A percentile compares a stretch with the other conserved stretches of the same genome.
Conservation (phyloP, 2,113 vertebrate species). For the Tragulus kanchil region DNA sequence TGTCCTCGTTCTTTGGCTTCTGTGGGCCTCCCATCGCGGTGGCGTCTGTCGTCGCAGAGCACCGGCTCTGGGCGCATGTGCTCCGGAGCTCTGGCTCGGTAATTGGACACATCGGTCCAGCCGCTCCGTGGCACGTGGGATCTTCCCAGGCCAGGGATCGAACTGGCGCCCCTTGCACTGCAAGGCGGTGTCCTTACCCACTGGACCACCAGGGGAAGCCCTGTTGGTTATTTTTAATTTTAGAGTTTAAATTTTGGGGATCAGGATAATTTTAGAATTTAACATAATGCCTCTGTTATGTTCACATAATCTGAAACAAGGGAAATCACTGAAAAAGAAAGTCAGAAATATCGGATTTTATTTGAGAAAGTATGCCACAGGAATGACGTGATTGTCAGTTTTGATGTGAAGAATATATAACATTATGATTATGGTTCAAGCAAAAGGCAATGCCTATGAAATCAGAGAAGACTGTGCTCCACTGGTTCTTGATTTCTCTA, state of each 20-base stretch:
- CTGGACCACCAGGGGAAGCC: too few species aligned
- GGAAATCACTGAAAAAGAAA: not conserved
- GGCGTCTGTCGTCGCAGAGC: too few species aligned
- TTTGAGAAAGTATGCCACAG: not conserved
- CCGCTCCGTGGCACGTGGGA: too few species aligned
- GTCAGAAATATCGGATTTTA: not conserved
- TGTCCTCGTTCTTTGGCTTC: too few species aligned
- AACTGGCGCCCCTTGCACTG: too few species aligned
- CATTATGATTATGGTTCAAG: not conserved
- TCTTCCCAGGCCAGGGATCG: too few species aligned
- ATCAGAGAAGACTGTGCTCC: not conserved
- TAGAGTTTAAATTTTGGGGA: not conserved
- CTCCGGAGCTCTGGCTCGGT: too few species aligned
- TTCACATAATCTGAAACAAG: not conserved
- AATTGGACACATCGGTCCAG: too few species aligned
- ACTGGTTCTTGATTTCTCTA: not conserved
- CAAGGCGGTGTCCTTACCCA: too few species aligned
- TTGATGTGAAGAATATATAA: not conserved
- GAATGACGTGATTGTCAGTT: not conserved
- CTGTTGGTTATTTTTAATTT: not conserved
- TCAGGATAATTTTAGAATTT: not conserved
- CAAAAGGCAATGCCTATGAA: not conserved
- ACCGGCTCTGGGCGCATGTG: too few species aligned
- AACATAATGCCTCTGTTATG: not conserved
- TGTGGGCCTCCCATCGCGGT: too few species aligned